phyloP scores from a whole-genome alignment of 1,140 invertebrate genomes.

The Gonioctena quinquepunctata region DNA sequence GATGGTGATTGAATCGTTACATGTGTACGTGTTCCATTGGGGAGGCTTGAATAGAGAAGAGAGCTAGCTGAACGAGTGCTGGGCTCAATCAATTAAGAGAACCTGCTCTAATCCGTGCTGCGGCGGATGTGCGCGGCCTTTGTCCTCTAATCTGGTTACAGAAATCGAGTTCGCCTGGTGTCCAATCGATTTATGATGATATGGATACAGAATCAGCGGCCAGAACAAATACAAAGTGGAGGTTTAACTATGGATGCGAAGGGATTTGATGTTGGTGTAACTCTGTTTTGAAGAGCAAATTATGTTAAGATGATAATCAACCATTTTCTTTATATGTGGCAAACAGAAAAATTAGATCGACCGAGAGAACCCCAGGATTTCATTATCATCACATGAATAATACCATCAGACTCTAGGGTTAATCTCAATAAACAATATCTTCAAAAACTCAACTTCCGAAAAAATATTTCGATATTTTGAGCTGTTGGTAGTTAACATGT shows the following conservation, averaged over 20 bases:
- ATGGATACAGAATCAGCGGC: neutral
- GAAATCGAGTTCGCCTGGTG: conserved; percentile 31
- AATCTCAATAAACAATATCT: no score
- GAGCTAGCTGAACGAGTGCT: neutral
- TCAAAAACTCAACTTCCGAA: no score
- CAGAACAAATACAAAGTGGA: neutral
- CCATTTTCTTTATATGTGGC: no score
- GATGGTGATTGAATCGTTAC: conserved; percentile 39
- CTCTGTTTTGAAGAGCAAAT: no score
- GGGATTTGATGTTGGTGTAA: no score
- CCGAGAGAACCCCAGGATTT: no score
- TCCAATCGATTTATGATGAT: conserved; percentile 6
- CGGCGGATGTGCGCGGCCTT: conserved; percentile 10
- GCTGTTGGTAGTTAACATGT: no score
- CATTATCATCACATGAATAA: no score
- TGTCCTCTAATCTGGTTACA: conserved; percentile 42
- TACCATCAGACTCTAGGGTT: no score
- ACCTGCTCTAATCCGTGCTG: conserved; percentile 32
- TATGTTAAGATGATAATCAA: no score
- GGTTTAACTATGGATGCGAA: neutral
- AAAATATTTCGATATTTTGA: no score
- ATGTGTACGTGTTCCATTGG: neutral
- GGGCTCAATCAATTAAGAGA: conserved; percentile 42
- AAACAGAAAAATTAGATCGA: no score
- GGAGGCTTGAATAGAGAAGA: conserved; percentile 1